Evolutionary conservation across 1,140 invertebrate species (phyloP), one percentile per base, ranked within the genome.

Genomic region (Papilio polyxenes): DNA sequence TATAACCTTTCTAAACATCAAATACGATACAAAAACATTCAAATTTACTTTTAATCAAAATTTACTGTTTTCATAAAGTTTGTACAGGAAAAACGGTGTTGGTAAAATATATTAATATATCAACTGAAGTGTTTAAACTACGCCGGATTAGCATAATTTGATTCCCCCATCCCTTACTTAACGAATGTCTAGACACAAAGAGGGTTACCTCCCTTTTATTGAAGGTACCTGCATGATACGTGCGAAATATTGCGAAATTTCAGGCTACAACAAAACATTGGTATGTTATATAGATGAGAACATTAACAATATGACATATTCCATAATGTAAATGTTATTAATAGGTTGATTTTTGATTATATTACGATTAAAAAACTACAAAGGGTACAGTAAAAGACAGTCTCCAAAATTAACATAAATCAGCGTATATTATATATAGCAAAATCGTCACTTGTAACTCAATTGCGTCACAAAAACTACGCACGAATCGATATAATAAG

Each of bases 161-260:
- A 72, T 72, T 37, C 65, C 13, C 65, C 65, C 65, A 2, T 40
- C 65, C 0, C 9, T 65, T 72, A 10, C 15, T 37, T 72, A 40
- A 40, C 13, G 65, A 72, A 72, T 72, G 65, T 72, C 65, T 72
- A 72, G 65, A 72, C 65, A 11, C 65, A 7, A 40, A 37, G 23
- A 5, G 59, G 59, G 23, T 69, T 23, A 37, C 23, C 9, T 69
- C 65, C n/a, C 13, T 72, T 72, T 40, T 72, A 31, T 72, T 72
- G 65, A 6, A 40, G 7, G 31, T 37, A 72, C 13, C 65, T 5
- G 11, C 65, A 72, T 20, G 17, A 37, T 23, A 10, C 59, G 23
- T 13, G 23, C 15, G 17, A n/a, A 56, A 56, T 20, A 59, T 20
- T 20, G n/a, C 17, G 56, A 59, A n/a, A 20, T 59, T n/a, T 59